Percentiles rank a stretch among this genome's conserved stretches.
Conservation (phyloP, 2,888 invertebrate genomes). For the Thereva unica region DNA sequence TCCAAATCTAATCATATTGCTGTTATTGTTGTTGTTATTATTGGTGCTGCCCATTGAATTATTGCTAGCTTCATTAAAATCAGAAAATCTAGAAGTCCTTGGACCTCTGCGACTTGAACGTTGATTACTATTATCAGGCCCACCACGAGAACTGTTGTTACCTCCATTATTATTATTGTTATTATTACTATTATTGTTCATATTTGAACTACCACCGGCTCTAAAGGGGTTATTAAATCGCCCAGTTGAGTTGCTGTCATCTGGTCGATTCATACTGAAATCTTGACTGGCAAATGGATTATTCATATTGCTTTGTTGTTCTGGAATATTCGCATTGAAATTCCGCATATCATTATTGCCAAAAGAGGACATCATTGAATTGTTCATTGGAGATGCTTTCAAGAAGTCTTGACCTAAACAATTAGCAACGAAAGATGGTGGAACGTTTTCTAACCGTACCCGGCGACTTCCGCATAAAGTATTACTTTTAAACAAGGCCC, state of each 20-base stretch:
- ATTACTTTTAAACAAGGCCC: constrained; percentile 52
- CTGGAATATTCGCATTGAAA: constrained; percentile 14
- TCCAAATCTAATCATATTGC: constrained; percentile 5
- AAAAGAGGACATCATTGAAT: too few relatives aligned
- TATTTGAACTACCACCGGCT: constrained; percentile 31
- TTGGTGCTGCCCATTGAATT: constrained; percentile 12
- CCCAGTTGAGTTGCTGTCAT: neutral
- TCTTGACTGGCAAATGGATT: constrained; percentile 22
- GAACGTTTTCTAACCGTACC: constrained; percentile 44
- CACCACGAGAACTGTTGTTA: constrained; percentile 4
- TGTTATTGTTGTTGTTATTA: constrained; percentile 3
- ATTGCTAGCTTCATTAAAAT: constrained; percentile 20
- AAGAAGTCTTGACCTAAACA: constrained; percentile 27
- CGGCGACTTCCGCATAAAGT: constrained; percentile 47
- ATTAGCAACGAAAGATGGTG: constrained; percentile 33
- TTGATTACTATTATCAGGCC: neutral
- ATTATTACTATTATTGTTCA: constrained; percentile 35
- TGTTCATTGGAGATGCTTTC: neutral
- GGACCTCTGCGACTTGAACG: neutral
- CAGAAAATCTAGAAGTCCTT: constrained; percentile 47
- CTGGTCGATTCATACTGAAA: neutral
- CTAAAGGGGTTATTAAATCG: constrained; percentile 29
- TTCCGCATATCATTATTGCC: constrained; percentile 3
- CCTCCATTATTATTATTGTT: constrained; percentile 26
- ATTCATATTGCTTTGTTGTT: constrained; percentile 7